Evolutionary conservation across 2,113 vertebrate species (phyloP).

Genomic region (Microcebus tavaratra): DNA sequence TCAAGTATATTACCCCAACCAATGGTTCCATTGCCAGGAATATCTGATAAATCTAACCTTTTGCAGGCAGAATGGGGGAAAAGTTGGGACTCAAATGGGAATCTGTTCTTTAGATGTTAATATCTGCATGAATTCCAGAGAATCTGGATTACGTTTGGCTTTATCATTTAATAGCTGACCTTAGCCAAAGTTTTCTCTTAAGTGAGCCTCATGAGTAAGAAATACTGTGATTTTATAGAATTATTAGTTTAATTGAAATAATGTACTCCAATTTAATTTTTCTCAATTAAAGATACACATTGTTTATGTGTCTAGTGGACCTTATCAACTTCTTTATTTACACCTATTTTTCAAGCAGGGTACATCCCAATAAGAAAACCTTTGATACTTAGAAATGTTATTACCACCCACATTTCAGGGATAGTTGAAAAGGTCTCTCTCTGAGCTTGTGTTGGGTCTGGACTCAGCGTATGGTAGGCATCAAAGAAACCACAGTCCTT

Average conservation of each 20-base stretch:
- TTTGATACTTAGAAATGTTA: not conserved
- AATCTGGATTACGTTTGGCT: not conserved
- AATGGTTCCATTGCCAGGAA: not conserved
- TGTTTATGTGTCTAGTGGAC: not conserved
- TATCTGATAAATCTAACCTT: not conserved
- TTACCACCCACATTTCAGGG: not conserved
- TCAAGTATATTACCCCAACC: not conserved
- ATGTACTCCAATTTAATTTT: not conserved
- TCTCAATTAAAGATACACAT: not conserved
- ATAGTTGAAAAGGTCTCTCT: not conserved
- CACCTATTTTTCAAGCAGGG: not conserved
- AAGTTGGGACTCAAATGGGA: not conserved
- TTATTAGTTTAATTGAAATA: not conserved
- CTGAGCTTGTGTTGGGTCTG: not conserved
- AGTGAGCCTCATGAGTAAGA: not conserved
- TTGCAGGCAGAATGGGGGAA: accelerated
- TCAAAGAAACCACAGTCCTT: not conserved
- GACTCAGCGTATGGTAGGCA: not conserved
- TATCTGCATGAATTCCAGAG: not conserved
- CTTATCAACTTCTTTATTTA: not conserved
- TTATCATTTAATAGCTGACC: not conserved
- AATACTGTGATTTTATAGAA: not conserved
- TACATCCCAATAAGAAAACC: not conserved
- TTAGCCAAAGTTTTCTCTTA: not conserved
- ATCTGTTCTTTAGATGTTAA: not conserved